Evolutionary conservation across 2,797 vertebrate species (phyloP).

Genomic region (Gephyroberyx darwinii): DNA sequence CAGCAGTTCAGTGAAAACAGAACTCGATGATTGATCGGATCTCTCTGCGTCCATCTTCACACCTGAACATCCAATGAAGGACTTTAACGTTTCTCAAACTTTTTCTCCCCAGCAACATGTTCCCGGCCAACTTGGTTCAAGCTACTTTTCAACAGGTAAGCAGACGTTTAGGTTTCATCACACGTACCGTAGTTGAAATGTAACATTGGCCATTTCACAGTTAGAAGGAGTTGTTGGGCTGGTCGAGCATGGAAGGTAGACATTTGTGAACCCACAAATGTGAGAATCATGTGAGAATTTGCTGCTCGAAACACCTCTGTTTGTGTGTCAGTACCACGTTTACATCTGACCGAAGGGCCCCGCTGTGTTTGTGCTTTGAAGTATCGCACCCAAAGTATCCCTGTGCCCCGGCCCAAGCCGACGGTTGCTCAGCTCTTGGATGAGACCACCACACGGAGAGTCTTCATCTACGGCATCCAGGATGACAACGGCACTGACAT

Average conservation of each 20-base stretch:
- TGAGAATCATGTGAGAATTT: too few relatives aligned
- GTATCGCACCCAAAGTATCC: constrained; percentile 93
- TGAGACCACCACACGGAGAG: constrained; percentile 84
- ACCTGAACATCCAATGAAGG: background rate
- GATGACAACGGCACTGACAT: constrained; percentile 91
- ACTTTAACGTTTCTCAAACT: constrained; percentile 32
- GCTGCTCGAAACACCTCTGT: background rate
- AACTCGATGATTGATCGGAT: too few relatives aligned
- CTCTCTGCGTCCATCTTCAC: too few relatives aligned
- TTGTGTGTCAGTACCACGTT: background rate
- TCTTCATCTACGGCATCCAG: constrained; percentile 93
- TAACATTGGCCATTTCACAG: background rate
- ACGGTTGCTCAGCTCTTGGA: constrained; percentile 73
- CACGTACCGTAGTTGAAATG: background rate
- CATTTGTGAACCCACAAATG: background rate
- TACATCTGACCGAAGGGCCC: constrained; percentile 1
- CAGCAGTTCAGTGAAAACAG: too few relatives aligned
- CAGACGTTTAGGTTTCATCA: background rate
- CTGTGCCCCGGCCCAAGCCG: constrained; percentile 86
- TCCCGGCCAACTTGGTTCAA: constrained; percentile 97
- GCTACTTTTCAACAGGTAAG: constrained; percentile 98
- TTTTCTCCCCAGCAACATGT: constrained; percentile 92
- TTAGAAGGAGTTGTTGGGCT: too few relatives aligned
- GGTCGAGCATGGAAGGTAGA: too few relatives aligned
- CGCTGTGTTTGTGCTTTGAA: constrained; percentile 63